Conservation (phyloP, 2,888 invertebrate species). For the Leucozona laternaria region DNA sequence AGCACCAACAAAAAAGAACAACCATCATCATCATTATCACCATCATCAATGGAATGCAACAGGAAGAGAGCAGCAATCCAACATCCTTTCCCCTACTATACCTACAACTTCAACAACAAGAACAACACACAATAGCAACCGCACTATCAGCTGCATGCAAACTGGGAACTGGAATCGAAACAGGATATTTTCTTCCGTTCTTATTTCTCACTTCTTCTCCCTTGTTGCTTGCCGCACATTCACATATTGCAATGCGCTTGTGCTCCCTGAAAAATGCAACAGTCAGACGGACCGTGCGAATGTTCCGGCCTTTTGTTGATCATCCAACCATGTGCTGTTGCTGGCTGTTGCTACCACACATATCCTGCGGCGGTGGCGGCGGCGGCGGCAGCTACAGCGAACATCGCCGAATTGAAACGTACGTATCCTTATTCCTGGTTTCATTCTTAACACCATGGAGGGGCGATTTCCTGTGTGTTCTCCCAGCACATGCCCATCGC, state of each 20-base stretch:
- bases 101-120: neutral
- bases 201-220: conserved; percentile 57
- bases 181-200: conserved; percentile 75
- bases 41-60: conserved; percentile 73
- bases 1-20: neutral
- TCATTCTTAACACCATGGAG: conserved; percentile 35
- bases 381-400: conserved; percentile 55
- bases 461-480: conserved; percentile 35
- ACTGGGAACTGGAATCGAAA: conserved; percentile 61
- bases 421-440: conserved; percentile 65
- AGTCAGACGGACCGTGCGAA: conserved; percentile 66
- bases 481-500: conserved; percentile 77
- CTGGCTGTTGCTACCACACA: conserved; percentile 45
- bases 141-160: conserved; percentile 64
- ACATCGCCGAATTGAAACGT: conserved; percentile 59
- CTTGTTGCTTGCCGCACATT: conserved; percentile 1
- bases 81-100: conserved; percentile 67
- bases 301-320: conserved; percentile 76
- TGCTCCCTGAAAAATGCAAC: conserved; percentile 70
- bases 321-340: conserved; percentile 76
- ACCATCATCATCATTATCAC: neutral
- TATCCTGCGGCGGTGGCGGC: conserved; percentile 58
- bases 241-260: conserved; percentile 63
- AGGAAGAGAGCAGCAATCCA: conserved; percentile 55
- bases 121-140: conserved; percentile 34